Percentiles rank a stretch among this genome's conserved stretches.
Conservation (phyloP, 2,113 vertebrate species). For the Tamias sibiricus region DNA sequence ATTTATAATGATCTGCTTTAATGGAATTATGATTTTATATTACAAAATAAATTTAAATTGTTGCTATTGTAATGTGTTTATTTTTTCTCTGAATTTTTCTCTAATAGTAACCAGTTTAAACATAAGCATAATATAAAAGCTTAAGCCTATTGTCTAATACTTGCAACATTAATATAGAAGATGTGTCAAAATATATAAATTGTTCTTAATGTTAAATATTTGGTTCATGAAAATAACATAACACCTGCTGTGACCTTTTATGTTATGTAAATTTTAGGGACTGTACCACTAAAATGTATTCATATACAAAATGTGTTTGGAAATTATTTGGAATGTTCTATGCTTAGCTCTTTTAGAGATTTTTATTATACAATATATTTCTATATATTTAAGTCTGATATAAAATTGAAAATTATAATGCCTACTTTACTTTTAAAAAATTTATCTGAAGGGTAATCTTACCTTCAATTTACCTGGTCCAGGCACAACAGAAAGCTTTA, state of each 20-base stretch:
- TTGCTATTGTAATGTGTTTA: conserved; percentile 15
- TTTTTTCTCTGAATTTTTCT: conserved; percentile 20
- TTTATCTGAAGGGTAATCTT: neutral
- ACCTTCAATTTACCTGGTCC: neutral
- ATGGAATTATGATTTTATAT: conserved; percentile 18
- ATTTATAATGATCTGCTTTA: neutral
- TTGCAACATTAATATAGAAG: conserved; percentile 23
- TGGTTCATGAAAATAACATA: conserved; percentile 36
- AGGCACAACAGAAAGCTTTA: neutral
- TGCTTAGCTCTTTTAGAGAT: conserved; percentile 51
- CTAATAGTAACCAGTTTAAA: conserved; percentile 29
- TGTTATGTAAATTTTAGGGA: conserved; percentile 47
- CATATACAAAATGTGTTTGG: conserved; percentile 43
- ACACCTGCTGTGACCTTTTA: conserved; percentile 63
- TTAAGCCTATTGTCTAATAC: neutral
- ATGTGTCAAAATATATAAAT: conserved; percentile 52
- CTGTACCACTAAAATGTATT: conserved; percentile 64
- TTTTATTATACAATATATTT: conserved; percentile 53
- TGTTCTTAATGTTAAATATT: conserved; percentile 62
- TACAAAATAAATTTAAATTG: neutral
- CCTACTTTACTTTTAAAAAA: neutral
- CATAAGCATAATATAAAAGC: conserved; percentile 39
- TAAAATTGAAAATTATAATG: neutral
- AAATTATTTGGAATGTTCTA: conserved; percentile 68
- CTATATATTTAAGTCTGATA: conserved; percentile 41